Percentiles rank a stretch among this genome's conserved stretches.
These are phyloP conservation scores for Trichoplusia ni DNA, from an alignment of 1,140 invertebrate species.

Conservation along the genomic window DNA sequence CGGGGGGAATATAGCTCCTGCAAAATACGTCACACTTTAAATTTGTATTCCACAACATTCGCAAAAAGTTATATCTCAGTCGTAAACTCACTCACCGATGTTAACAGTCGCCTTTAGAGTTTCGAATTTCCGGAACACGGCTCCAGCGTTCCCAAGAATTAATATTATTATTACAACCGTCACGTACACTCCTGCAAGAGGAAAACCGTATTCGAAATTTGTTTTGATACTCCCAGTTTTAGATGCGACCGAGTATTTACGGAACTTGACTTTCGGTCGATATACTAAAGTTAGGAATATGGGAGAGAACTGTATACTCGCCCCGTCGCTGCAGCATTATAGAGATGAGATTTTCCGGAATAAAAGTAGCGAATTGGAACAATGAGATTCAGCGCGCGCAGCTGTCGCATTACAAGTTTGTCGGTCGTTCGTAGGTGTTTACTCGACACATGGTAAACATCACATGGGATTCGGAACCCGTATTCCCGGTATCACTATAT, in stretches of 20 bases:
- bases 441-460: slow-evolving; percentile 39
- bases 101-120: slow-evolving; percentile 55
- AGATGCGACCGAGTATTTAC: not conserved
- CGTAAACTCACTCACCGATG: slow-evolving; percentile 53
- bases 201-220: slow-evolving; percentile 6
- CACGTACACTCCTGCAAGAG: slow-evolving; percentile 45
- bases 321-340: slow-evolving; percentile 48
- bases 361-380: slow-evolving; percentile 48
- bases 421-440: slow-evolving; percentile 35
- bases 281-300: slow-evolving; percentile 12
- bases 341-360: slow-evolving; percentile 44
- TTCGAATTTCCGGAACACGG: slow-evolving; percentile 59
- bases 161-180: slow-evolving; percentile 40
- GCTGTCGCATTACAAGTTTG: slow-evolving; percentile 52
- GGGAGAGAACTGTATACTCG: slow-evolving; percentile 44
- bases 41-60: slow-evolving; percentile 7
- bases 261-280: slow-evolving; percentile 1
- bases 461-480: slow-evolving; percentile 16
- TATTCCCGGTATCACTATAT: no score
- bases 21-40: no score
- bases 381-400: slow-evolving; percentile 47
- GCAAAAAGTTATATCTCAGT: slow-evolving; percentile 1
- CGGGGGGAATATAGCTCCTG: slow-evolving; percentile 68
- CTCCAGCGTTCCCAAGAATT: slow-evolving; percentile 36
- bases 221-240: slow-evolving; percentile 1